Conservation (phyloP, 1,140 invertebrate genomes). For the Bombyx mori region DNA sequence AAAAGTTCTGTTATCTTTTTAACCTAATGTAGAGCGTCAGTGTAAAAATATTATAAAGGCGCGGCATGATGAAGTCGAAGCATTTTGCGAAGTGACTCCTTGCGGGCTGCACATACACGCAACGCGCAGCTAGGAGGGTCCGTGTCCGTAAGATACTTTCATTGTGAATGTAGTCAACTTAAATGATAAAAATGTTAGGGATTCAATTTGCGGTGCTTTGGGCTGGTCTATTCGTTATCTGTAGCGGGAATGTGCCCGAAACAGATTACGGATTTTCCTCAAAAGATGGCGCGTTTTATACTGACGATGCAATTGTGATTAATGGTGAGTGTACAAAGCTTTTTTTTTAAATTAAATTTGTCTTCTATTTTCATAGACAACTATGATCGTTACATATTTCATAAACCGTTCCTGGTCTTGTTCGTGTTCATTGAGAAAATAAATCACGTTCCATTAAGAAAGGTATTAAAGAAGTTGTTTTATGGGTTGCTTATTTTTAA, state of each 20-base stretch:
- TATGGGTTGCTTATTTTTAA: too few species aligned
- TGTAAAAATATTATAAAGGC: constrained; percentile 68
- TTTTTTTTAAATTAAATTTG: too few species aligned
- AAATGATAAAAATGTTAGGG: constrained; percentile 32
- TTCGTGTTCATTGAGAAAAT: too few species aligned
- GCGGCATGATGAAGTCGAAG: constrained; percentile 36
- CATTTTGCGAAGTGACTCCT: constrained; percentile 64
- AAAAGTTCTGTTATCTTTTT: constrained; percentile 63
- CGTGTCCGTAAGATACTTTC: constrained; percentile 13
- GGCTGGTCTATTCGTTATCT: constrained; percentile 26
- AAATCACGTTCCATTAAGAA: too few species aligned
- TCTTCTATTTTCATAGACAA: not conserved
- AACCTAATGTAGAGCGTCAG: constrained; percentile 57
- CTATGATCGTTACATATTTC: too few species aligned
- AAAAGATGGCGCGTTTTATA: constrained; percentile 47
- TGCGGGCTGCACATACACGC: constrained; percentile 49
- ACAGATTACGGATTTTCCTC: constrained; percentile 38
- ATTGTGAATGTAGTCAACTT: constrained; percentile 35
- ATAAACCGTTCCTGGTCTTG: too few species aligned
- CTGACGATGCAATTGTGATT: constrained; percentile 53
- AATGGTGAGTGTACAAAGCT: constrained; percentile 37
- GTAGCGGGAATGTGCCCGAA: constrained; percentile 34
- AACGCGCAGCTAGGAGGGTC: constrained; percentile 22
- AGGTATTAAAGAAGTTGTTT: too few species aligned
- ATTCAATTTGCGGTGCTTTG: constrained; percentile 33